Evolutionary conservation across 2,113 vertebrate genomes (phyloP).

Genomic region (Tragelaphus strepsiceros): DNA sequence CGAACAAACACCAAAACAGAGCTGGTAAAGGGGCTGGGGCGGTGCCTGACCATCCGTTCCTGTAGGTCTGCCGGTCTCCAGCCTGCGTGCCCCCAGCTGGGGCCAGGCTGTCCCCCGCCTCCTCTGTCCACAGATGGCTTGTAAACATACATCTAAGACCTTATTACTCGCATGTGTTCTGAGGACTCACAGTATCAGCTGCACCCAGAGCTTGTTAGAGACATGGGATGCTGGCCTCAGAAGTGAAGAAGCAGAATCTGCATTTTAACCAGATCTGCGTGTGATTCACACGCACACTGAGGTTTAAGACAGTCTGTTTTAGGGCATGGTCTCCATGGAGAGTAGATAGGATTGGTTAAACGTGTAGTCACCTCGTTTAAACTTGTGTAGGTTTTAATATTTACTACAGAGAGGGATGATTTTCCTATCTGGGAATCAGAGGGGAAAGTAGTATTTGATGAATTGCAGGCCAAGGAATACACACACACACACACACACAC

Average conservation of each 20-base stretch:
- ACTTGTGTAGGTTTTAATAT: not conserved
- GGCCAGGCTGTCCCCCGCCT: accelerated
- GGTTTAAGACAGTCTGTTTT: not conserved
- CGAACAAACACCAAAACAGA: not conserved
- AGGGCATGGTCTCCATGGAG: not conserved
- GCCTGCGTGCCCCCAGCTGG: accelerated
- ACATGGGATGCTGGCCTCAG: not conserved
- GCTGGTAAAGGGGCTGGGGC: not conserved
- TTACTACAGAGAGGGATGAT: not conserved
- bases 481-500: not conserved
- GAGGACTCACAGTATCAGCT: not conserved
- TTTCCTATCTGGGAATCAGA: not conserved
- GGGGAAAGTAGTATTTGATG: not conserved
- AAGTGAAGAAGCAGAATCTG: not conserved
- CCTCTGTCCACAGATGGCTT: not conserved
- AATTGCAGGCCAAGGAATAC: not conserved
- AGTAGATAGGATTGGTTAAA: not conserved
- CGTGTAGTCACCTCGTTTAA: not conserved
- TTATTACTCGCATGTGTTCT: no score
- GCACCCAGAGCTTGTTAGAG: not conserved
- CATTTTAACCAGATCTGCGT: not conserved
- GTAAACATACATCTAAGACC: not conserved
- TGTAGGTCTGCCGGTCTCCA: not conserved
- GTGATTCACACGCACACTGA: not conserved
- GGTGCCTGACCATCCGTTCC: not conserved